Evolutionary conservation across 1,140 invertebrate genomes (phyloP).

Genomic region (Drosophila repletoides): DNA sequence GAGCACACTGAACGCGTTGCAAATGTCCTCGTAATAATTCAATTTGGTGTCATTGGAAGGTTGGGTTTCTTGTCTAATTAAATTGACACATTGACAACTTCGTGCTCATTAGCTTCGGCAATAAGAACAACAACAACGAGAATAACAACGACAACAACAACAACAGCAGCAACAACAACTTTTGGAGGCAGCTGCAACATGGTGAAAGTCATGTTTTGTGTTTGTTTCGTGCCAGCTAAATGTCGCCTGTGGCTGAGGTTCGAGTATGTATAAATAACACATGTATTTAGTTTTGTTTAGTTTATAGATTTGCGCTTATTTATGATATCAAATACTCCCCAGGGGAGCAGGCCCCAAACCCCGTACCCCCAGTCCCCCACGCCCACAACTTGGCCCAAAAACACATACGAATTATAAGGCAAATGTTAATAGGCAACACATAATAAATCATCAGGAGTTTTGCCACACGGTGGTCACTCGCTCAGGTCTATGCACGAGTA

Average conservation of each 20-base stretch:
- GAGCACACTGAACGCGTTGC: conserved; percentile 1
- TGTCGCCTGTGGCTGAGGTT: conserved; percentile 22
- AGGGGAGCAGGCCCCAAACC: not conserved
- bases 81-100: conserved; percentile 81
- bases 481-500: conserved; percentile 9
- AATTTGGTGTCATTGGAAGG: conserved; percentile 55
- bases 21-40: conserved; percentile 56
- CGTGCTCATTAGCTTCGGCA: conserved; percentile 72
- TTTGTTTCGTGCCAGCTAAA: conserved; percentile 27
- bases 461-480: conserved; percentile 41
- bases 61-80: conserved; percentile 79
- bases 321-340: conserved; percentile 54
- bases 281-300: conserved; percentile 75
- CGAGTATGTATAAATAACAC: conserved; percentile 43
- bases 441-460: conserved; percentile 70
- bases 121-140: conserved; percentile 33
- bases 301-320: conserved; percentile 80
- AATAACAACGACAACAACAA: not conserved
- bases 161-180: conserved; percentile 38
- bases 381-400: not conserved
- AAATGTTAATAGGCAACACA: conserved; percentile 73
- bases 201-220: conserved; percentile 39
- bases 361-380: not conserved
- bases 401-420: conserved; percentile 8
- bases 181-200: not conserved